Evolutionary conservation across 2,113 vertebrate genomes (phyloP).

Genomic region (Chaenogobius annularis): DNA sequence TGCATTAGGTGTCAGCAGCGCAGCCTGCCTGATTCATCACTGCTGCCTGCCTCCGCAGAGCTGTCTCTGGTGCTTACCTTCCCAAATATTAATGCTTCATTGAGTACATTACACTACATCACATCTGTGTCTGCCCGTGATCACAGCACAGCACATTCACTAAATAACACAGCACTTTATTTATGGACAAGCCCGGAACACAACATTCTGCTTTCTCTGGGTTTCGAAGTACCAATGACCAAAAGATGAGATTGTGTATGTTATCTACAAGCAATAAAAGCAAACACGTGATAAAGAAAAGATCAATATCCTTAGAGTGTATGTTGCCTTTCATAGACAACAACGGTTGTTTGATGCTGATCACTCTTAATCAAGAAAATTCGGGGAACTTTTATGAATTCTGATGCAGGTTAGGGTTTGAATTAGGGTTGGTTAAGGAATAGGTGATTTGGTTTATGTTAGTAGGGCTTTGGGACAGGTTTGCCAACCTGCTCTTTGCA

Average conservation of each 20-base stretch:
- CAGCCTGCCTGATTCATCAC: conserved; percentile 79
- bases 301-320: background rate
- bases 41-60: conserved; percentile 48
- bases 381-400: no score
- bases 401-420: no score
- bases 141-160: conserved; percentile 1
- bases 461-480: no score
- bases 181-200: background rate
- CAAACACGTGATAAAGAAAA: background rate
- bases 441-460: no score
- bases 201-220: background rate
- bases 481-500: no score
- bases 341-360: no score
- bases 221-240: background rate
- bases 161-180: background rate
- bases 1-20: conserved; percentile 78
- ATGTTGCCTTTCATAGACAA: no score
- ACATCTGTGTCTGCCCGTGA: conserved; percentile 42
- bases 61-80: conserved; percentile 55
- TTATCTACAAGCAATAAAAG: background rate
- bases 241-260: background rate
- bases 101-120: conserved; percentile 47
- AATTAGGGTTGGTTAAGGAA: no score
- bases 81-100: conserved; percentile 55
- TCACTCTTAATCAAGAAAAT: no score